phyloP scores from a whole-genome alignment of 2,888 invertebrate species.

The Cerastis leucographa region DNA sequence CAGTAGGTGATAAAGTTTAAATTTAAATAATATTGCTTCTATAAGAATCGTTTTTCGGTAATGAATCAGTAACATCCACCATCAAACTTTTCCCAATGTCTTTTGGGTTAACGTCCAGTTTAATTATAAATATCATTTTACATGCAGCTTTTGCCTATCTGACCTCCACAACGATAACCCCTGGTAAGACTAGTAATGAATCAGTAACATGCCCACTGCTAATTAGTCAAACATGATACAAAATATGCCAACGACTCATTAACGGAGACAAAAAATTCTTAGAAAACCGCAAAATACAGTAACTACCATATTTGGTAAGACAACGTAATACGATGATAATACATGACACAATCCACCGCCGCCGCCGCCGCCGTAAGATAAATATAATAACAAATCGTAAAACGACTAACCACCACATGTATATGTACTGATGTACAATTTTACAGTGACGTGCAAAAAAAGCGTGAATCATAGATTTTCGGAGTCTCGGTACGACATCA shows the following conservation, averaged over 20 bases:
- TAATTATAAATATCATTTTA: background rate
- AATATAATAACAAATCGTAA: constrained; percentile 46
- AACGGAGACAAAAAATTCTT: constrained; percentile 33
- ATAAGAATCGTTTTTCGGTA: background rate
- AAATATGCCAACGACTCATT: constrained; percentile 24
- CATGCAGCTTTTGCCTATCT: background rate
- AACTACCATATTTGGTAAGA: constrained; percentile 38
- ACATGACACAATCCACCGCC: constrained; percentile 22
- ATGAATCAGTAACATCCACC: background rate
- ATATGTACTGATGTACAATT: constrained; percentile 5
- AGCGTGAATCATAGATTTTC: constrained; percentile 49
- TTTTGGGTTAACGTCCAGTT: background rate
- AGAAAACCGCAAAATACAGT: constrained; percentile 32
- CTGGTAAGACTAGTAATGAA: background rate
- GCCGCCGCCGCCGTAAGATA: constrained; percentile 24
- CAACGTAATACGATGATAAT: constrained; percentile 33
- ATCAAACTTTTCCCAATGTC: background rate
- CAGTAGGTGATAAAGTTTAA: background rate
- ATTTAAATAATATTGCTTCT: background rate
- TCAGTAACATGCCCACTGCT: constrained; percentile 3
- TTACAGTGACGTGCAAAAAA: constrained; percentile 30
- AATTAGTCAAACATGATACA: constrained; percentile 17
- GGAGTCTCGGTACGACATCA: constrained; percentile 17
- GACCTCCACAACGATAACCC: background rate
- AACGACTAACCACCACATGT: constrained; percentile 20